These are phyloP conservation scores for Sminthurides bifidus DNA, from an alignment of 1,140 invertebrate genomes.

Conservation along the genomic window DNA sequence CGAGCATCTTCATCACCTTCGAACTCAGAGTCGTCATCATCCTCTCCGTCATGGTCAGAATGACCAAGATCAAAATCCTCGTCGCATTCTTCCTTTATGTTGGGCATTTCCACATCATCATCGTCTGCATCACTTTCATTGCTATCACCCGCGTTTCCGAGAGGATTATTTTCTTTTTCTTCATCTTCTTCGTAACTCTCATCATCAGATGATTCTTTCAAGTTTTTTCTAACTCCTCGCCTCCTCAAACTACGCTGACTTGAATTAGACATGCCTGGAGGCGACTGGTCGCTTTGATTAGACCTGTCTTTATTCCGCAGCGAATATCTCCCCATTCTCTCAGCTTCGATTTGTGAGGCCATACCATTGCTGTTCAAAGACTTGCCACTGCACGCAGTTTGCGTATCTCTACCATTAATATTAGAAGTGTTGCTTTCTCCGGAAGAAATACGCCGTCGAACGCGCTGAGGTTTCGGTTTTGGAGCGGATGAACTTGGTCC, in stretches of 20 bases:
- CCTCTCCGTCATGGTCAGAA: slow-evolving; percentile 35
- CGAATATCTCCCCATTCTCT: not conserved
- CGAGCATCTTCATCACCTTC: slow-evolving; percentile 30
- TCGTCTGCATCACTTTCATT: slow-evolving; percentile 28
- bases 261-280: slow-evolving; percentile 34
- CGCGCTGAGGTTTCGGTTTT: not conserved
- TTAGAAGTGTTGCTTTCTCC: slow-evolving; percentile 26
- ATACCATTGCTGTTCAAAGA: not conserved
- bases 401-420: not conserved
- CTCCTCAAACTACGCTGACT: slow-evolving; percentile 1
- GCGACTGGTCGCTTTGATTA: not conserved
- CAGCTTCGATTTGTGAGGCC: not conserved
- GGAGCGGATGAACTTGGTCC: not conserved
- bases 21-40: slow-evolving; percentile 34
- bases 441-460: slow-evolving; percentile 18
- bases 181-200: slow-evolving; percentile 31
- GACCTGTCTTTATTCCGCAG: not conserved
- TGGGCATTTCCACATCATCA: slow-evolving; percentile 24
- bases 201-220: slow-evolving; percentile 7
- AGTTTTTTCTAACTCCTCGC: slow-evolving; percentile 13
- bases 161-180: slow-evolving; percentile 32
- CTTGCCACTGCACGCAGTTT: not conserved
- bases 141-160: slow-evolving; percentile 6
- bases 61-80: slow-evolving; percentile 37
- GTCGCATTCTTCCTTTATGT: slow-evolving; percentile 31